These are phyloP conservation scores for Cryptocephalus moraei DNA, from an alignment of 2,888 invertebrate species.

Conservation along the genomic window DNA sequence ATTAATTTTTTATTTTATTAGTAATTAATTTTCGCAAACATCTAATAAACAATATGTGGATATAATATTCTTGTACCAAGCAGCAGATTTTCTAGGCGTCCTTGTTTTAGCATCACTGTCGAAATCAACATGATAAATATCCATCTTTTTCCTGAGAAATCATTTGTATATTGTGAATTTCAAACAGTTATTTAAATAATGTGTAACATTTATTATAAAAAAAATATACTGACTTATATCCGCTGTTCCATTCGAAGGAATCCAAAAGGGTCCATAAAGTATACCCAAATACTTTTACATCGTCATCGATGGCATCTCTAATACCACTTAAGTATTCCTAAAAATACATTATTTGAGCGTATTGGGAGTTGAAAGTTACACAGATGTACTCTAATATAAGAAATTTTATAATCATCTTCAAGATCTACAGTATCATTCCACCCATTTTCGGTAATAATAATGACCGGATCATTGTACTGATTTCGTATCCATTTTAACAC, in stretches of 20 bases:
- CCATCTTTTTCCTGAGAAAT: slow-evolving; percentile 52
- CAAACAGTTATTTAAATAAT: too few relatives aligned
- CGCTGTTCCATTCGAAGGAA: too few relatives aligned
- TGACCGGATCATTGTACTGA: not conserved
- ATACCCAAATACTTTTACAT: too few relatives aligned
- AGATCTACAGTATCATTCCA: not conserved
- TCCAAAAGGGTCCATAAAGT: too few relatives aligned
- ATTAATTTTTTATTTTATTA: too few relatives aligned
- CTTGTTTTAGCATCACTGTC: slow-evolving; percentile 46
- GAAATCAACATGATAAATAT: slow-evolving; percentile 60
- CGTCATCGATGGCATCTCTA: too few relatives aligned
- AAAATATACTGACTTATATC: too few relatives aligned
- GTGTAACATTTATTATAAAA: too few relatives aligned
- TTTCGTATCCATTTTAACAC: not conserved
- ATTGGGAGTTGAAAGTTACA: too few relatives aligned
- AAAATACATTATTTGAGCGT: too few relatives aligned
- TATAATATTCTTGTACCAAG: slow-evolving; percentile 45
- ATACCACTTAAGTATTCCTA: too few relatives aligned
- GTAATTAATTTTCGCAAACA: slow-evolving; percentile 4
- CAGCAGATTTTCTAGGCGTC: slow-evolving; percentile 53
- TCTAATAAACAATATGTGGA: slow-evolving; percentile 25
- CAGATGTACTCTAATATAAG: not conserved
- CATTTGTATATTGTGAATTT: too few relatives aligned
- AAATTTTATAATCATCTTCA: not conserved
- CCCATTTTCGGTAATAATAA: not conserved